Percentiles rank a stretch among this genome's conserved stretches.
These are phyloP conservation scores for Chionodraco myersi DNA, from an alignment of 2,113 vertebrate species.

Conservation along the genomic window DNA sequence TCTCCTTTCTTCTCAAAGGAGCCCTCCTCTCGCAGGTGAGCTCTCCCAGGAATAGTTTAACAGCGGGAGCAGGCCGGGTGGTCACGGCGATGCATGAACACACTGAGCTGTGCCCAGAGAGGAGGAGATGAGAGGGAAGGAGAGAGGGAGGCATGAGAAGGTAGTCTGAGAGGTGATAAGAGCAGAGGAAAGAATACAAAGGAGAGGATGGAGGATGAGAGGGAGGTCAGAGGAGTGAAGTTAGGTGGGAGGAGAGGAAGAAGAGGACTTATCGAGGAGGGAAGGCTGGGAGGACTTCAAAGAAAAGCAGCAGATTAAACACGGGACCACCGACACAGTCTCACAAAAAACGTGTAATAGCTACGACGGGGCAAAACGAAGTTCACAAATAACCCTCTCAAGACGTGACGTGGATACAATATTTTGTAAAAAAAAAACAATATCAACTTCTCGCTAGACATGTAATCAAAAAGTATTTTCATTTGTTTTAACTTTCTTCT, in stretches of 20 bases:
- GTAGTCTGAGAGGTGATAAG: conserved; percentile 13
- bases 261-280: conserved; percentile 19
- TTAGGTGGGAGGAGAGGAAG: conserved; percentile 3
- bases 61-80: conserved; percentile 54
- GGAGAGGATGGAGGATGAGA: neutral
- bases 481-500: too few species aligned
- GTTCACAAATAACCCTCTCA: too few species aligned
- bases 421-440: too few species aligned
- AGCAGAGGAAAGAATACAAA: conserved; percentile 4
- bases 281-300: conserved; percentile 56
- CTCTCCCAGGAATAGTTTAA: conserved; percentile 54
- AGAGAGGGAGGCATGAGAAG: conserved; percentile 33
- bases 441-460: too few species aligned
- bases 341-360: too few species aligned
- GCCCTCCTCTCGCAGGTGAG: conserved; percentile 51
- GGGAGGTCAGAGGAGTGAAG: conserved; percentile 20
- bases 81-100: conserved; percentile 58
- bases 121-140: conserved; percentile 26
- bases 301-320: conserved; percentile 46
- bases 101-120: conserved; percentile 21
- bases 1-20: conserved; percentile 36
- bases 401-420: too few species aligned
- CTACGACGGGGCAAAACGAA: too few species aligned
- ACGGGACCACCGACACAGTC: neutral
- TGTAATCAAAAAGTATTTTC: too few species aligned